Percentiles rank a stretch among this genome's conserved stretches.
These are phyloP conservation scores for Uropetala carovei DNA, from an alignment of 2,888 invertebrate species.

Conservation along the genomic window DNA sequence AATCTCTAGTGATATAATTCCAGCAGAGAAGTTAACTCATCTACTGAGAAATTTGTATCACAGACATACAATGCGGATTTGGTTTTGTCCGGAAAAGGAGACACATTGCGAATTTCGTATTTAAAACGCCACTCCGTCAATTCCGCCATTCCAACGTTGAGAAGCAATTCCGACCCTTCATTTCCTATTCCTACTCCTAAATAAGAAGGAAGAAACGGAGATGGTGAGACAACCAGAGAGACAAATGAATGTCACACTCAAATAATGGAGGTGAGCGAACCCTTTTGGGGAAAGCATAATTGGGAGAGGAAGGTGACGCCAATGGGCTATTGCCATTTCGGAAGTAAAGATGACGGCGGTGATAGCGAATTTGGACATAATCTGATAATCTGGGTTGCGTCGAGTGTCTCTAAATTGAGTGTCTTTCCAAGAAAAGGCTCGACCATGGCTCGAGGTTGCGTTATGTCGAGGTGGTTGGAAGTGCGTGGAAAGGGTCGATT, in stretches of 20 bases:
- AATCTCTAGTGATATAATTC: too few species aligned
- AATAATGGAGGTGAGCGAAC: constrained; percentile 4
- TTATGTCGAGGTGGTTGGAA: too few species aligned
- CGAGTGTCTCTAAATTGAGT: not conserved
- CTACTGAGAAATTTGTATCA: too few species aligned
- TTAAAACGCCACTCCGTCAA: too few species aligned
- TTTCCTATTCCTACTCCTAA: too few species aligned
- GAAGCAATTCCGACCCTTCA: not conserved
- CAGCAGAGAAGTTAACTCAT: too few species aligned
- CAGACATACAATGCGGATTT: too few species aligned
- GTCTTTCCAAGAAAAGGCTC: not conserved
- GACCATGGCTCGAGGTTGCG: not conserved
- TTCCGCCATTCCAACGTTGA: not conserved
- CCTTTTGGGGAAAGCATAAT: not conserved
- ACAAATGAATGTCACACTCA: constrained; percentile 14
- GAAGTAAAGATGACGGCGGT: not conserved
- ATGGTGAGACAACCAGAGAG: not conserved
- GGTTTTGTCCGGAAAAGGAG: too few species aligned
- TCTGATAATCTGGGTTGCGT: constrained; percentile 11
- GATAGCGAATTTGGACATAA: not conserved
- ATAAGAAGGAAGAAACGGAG: not conserved
- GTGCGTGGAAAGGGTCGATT: not conserved
- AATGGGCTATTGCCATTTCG: not conserved
- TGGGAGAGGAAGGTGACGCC: not conserved
- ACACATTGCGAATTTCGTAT: too few species aligned